Conservation (phyloP, 2,888 invertebrate species). For the Lasioglossum leucozonium region DNA sequence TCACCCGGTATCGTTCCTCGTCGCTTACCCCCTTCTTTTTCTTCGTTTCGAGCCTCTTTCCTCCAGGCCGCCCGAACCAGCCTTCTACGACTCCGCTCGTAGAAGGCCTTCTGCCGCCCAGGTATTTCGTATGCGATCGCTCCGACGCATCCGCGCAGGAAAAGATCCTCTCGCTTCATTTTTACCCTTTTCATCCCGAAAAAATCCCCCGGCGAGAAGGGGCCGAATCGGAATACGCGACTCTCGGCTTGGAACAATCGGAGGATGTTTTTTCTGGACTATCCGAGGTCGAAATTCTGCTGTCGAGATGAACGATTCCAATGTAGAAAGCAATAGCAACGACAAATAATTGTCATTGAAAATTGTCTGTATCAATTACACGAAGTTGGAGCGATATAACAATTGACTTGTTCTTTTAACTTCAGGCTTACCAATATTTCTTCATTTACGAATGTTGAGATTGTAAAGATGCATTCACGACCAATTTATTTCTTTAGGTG, state of each 20-base stretch:
- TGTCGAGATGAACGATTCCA: background rate
- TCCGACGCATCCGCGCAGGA: background rate
- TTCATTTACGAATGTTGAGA: no score
- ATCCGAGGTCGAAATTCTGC: background rate
- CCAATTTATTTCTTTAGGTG: no score
- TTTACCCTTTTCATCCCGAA: background rate
- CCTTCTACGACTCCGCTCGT: conserved; percentile 49
- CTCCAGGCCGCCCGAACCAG: conserved; percentile 61
- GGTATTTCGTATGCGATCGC: conserved; percentile 47
- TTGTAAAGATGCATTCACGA: no score
- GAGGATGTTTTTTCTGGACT: background rate
- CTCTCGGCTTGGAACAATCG: background rate
- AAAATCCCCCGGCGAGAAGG: no score
- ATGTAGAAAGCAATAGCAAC: background rate
- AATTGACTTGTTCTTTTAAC: background rate
- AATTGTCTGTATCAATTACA: background rate
- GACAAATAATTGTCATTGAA: background rate
- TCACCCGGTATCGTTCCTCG: conserved; percentile 71
- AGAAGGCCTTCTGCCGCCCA: conserved; percentile 51
- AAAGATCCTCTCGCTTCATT: background rate
- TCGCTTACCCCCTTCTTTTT: conserved; percentile 34
- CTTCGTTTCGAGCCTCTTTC: conserved; percentile 42
- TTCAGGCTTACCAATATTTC: no score
- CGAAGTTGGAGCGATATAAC: background rate
- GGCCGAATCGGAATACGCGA: background rate